Evolutionary conservation across 2,888 invertebrate genomes (phyloP), one percentile per base, ranked within the genome.

Genomic region (Lomographa bimaculata): DNA sequence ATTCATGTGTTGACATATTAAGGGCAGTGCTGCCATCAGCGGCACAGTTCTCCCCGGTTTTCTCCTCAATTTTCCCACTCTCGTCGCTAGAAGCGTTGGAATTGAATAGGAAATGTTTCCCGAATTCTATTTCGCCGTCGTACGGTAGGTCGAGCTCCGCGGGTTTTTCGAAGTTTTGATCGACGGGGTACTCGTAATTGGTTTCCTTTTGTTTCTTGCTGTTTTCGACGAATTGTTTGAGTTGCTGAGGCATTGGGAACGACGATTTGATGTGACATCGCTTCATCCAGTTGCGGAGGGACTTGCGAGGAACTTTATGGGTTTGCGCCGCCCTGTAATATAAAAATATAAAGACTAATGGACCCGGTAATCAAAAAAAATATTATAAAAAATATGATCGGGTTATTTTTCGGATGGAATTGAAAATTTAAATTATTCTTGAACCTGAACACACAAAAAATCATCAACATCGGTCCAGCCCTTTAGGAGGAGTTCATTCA

Each of bases 201-300:
- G 35, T 29, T 52, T 87, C 87, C 8, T 89, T 83, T 43, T 87
- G 87, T 45, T 79, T 83, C 42, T 85, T 87, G 68, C 87, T 89
- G 57, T 90, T 90, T 33, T 90, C 90, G 0, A 91, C 91, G 39
- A 91, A 91, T 33, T 91, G 90, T 37, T 90, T 89, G 0, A 91
- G 60, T 42, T 91, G 91, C 19, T 90, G 89, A 1, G 91, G 91
- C 91, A 91, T 91, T 0, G 91, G 91, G 67, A 89, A 91, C 0
- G 90, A 90, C 0, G 91, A 91, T 39, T 91, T 91, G 6, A 91
- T 91, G 69, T 91, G 90, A 63, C 91, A 91, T 0, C 91, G 74
- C 51, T 91, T 91, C 91, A 91, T 91, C 91, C 91, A 92, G 68
- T 91, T 91, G 1, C 91, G 80, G 0, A 92, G 76, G 0, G 91